These are phyloP conservation scores for Atractosteus spatula DNA, from an alignment of 2,113 vertebrate species.

Conservation along the genomic window DNA sequence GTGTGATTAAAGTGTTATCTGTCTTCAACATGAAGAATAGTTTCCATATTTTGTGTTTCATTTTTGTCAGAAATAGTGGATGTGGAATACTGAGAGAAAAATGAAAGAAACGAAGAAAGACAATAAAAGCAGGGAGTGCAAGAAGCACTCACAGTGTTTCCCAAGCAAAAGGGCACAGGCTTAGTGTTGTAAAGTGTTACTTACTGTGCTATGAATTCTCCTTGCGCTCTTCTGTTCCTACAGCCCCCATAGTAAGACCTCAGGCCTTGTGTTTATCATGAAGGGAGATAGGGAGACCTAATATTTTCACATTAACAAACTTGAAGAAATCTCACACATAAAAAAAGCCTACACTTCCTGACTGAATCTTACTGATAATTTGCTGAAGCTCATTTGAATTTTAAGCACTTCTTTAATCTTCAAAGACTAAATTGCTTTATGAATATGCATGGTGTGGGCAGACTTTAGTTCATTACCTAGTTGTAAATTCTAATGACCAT, in stretches of 20 bases:
- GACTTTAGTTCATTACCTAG: slow-evolving; percentile 99
- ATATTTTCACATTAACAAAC: slow-evolving; percentile 78
- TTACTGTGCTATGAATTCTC: not conserved
- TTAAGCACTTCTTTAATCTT: slow-evolving; percentile 99
- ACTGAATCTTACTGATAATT: slow-evolving; percentile 98
- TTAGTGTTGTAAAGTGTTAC: not conserved
- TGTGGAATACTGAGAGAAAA: too few relatives aligned
- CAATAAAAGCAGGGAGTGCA: not conserved
- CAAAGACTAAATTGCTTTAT: slow-evolving; percentile 99
- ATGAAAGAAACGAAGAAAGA: too few relatives aligned
- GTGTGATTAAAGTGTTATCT: too few relatives aligned
- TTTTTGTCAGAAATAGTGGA: too few relatives aligned
- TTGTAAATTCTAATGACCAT: slow-evolving; percentile 99
- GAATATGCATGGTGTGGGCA: slow-evolving; percentile 99
- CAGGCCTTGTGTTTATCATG: slow-evolving; percentile 69
- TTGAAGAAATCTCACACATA: slow-evolving; percentile 77
- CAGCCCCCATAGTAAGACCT: slow-evolving; percentile 72
- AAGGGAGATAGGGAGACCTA: slow-evolving; percentile 74
- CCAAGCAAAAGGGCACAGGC: not conserved
- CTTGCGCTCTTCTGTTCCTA: slow-evolving; percentile 52
- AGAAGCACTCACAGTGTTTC: not conserved
- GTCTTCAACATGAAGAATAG: too few relatives aligned
- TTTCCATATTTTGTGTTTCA: too few relatives aligned
- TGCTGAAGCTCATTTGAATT: slow-evolving; percentile 99
- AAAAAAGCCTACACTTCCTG: slow-evolving; percentile 85